These are phyloP conservation scores for Acleris emargana DNA, from an alignment of 2,888 invertebrate species.

Conservation along the genomic window DNA sequence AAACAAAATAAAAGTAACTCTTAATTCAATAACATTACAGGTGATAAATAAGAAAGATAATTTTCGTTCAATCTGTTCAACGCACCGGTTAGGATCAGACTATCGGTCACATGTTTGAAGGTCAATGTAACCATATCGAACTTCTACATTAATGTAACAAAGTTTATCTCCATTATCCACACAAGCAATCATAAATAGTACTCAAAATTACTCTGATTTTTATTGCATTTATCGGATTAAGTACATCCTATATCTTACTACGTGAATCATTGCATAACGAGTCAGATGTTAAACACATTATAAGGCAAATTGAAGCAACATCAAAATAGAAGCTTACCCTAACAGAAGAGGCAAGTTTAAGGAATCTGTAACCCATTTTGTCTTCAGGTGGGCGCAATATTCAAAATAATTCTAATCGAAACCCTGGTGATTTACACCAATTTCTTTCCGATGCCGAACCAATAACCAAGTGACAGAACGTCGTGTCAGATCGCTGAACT, in stretches of 20 bases:
- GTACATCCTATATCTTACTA: conserved; percentile 3
- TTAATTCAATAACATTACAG: conserved; percentile 2
- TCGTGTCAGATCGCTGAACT: too few relatives aligned
- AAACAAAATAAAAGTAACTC: conserved; percentile 1
- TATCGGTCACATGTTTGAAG: conserved; percentile 75
- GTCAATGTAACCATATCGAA: conserved; percentile 50
- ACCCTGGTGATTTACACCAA: conserved; percentile 55
- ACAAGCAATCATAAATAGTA: not conserved
- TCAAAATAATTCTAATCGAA: conserved; percentile 43
- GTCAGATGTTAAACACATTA: conserved; percentile 42
- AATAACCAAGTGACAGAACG: too few relatives aligned
- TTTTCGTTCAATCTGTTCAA: conserved; percentile 7
- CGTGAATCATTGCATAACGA: conserved; percentile 68
- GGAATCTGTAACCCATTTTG: conserved; percentile 74
- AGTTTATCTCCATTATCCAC: not conserved
- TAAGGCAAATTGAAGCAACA: conserved; percentile 4
- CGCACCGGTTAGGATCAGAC: conserved; percentile 43
- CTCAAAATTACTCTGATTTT: not conserved
- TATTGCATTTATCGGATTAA: conserved; percentile 1
- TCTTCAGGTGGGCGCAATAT: conserved; percentile 41
- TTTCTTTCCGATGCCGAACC: too few relatives aligned
- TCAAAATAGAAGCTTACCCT: conserved; percentile 60
- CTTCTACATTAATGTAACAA: not conserved
- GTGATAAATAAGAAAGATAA: conserved; percentile 13
- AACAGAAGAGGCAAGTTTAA: conserved; percentile 70